Conservation (phyloP, 2,888 invertebrate species). For the Callinectes sapidus region DNA sequence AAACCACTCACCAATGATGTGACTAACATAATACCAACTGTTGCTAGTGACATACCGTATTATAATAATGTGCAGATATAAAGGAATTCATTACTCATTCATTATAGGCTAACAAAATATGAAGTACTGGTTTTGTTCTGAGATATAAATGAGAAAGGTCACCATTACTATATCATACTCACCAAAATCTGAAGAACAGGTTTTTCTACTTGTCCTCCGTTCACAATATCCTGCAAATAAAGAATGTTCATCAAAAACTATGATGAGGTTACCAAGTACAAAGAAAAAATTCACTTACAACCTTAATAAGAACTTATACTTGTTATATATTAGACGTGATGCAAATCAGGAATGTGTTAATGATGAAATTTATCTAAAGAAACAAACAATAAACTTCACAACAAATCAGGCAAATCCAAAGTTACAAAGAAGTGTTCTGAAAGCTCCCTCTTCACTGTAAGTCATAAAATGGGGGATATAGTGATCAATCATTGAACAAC, state of each 20-base stretch:
- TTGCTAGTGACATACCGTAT: too few relatives aligned
- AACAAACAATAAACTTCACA: too few relatives aligned
- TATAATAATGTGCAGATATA: background rate
- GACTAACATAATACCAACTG: background rate
- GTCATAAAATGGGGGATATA: too few relatives aligned
- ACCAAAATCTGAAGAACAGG: slow-evolving; percentile 59
- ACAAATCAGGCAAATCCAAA: too few relatives aligned
- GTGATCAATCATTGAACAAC: too few relatives aligned
- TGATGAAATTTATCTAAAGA: too few relatives aligned
- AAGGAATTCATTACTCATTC: background rate
- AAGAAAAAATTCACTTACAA: background rate
- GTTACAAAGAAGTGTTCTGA: too few relatives aligned
- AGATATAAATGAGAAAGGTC: background rate
- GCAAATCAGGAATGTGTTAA: too few relatives aligned
- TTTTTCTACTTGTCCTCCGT: slow-evolving; percentile 49
- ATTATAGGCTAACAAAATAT: background rate
- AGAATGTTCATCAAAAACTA: background rate
- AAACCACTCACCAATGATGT: background rate
- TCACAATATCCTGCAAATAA: slow-evolving; percentile 53
- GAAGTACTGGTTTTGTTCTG: background rate
- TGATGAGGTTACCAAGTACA: background rate
- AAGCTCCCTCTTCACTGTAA: too few relatives aligned
- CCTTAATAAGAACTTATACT: background rate
- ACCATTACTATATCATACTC: slow-evolving; percentile 27
- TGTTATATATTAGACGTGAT: too few relatives aligned